Evolutionary conservation across 1,140 invertebrate genomes (phyloP).

Genomic region (Glomeris maerens): DNA sequence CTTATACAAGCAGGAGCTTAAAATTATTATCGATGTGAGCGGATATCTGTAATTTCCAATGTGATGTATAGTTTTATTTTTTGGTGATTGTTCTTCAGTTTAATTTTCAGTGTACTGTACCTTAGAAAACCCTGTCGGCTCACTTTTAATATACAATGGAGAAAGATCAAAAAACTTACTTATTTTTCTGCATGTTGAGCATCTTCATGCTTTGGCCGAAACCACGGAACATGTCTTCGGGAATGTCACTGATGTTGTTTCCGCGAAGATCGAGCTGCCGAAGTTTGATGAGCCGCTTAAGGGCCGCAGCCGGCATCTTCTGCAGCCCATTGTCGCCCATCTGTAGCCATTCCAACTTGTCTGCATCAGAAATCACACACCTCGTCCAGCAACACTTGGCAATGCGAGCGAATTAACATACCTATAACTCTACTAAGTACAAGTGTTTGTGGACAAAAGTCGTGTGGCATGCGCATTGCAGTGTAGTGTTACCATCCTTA

Average conservation of each 20-base stretch:
- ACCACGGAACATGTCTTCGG: constrained; percentile 71
- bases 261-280: constrained; percentile 71
- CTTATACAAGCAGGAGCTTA: background rate
- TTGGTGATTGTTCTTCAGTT: no score
- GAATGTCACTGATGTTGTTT: constrained; percentile 67
- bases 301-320: constrained; percentile 60
- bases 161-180: constrained; percentile 41
- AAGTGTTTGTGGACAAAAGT: background rate
- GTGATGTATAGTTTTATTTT: no score
- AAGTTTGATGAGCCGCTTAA: constrained; percentile 61
- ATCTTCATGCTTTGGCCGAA: constrained; percentile 84
- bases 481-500: background rate
- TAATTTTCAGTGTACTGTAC: no score
- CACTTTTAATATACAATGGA: no score
- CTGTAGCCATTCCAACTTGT: constrained; percentile 71
- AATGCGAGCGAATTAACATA: no score
- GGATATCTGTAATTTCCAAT: no score
- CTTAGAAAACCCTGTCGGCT: no score
- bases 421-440: no score
- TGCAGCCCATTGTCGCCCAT: constrained; percentile 72
- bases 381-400: background rate
- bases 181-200: constrained; percentile 77
- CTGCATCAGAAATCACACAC: constrained; percentile 32
- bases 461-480: background rate
- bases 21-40: background rate